Evolutionary conservation across 2,113 vertebrate species (phyloP).

Genomic region (Machaerirhynchus nigripectus): DNA sequence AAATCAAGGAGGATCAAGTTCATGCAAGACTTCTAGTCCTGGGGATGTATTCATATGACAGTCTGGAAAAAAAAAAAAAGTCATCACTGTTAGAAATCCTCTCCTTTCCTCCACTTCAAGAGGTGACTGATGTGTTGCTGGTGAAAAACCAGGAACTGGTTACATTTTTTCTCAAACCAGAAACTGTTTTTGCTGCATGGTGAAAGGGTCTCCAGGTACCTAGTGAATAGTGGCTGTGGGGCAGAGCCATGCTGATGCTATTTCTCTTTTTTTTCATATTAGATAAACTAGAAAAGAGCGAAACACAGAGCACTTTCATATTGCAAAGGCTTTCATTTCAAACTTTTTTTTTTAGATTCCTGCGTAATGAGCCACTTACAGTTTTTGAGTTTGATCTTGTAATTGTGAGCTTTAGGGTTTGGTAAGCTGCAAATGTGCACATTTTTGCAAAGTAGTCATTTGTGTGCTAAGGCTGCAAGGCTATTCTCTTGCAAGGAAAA

Average conservation of each 20-base stretch:
- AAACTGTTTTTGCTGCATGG: not conserved
- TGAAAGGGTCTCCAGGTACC: not conserved
- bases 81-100: not conserved
- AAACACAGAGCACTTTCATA: not conserved
- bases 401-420: conserved; percentile 9
- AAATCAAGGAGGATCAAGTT: not conserved
- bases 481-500: not conserved
- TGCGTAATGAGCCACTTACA: not conserved
- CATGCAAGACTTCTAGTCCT: not conserved
- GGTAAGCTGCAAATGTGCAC: not conserved
- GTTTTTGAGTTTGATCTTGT: not conserved
- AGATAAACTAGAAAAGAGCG: not conserved
- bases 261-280: not conserved
- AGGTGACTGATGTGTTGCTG: not conserved
- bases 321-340: not conserved
- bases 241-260: not conserved
- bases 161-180: not conserved
- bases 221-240: not conserved
- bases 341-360: not conserved
- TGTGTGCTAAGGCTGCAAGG: not conserved
- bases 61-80: not conserved
- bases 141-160: not conserved
- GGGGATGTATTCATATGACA: not conserved
- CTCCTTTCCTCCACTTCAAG: not conserved
- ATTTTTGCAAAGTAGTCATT: not conserved